Conservation (phyloP, 2,797 vertebrate species). For the Streptopelia turtur region DNA sequence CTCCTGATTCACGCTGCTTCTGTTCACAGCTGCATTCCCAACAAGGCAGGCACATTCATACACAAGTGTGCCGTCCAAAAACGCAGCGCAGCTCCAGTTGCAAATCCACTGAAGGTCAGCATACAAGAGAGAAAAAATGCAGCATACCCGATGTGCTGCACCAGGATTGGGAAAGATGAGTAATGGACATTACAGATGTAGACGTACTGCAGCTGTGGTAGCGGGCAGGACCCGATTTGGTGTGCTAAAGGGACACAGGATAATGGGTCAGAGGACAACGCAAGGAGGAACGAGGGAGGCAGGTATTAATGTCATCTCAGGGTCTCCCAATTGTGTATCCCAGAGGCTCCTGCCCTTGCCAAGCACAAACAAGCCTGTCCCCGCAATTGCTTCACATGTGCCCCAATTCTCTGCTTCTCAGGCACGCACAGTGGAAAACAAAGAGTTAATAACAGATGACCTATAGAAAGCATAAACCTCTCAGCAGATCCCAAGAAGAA, state of each 20-base stretch:
- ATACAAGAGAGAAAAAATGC: neutral
- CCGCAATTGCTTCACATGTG: neutral
- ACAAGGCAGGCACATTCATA: neutral
- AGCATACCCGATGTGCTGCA: neutral
- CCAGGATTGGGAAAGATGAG: neutral
- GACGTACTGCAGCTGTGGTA: neutral
- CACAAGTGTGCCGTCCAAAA: rapidly evolving
- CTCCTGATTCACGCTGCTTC: neutral
- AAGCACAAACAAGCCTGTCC: neutral
- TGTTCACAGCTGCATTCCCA: neutral
- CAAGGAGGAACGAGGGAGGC: neutral
- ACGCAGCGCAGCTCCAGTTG: neutral
- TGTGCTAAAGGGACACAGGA: neutral
- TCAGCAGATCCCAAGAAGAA: neutral
- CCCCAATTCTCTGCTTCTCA: neutral
- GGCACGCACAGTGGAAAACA: neutral
- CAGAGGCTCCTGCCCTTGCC: neutral
- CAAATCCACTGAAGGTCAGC: neutral
- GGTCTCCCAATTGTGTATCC: neutral
- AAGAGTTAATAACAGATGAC: neutral
- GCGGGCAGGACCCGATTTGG: neutral
- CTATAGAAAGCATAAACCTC: neutral
- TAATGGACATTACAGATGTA: neutral
- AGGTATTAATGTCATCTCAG: neutral
- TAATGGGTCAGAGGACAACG: neutral